These are phyloP conservation scores for Colletes latitarsis DNA, from an alignment of 1,140 invertebrate species.

Conservation along the genomic window DNA sequence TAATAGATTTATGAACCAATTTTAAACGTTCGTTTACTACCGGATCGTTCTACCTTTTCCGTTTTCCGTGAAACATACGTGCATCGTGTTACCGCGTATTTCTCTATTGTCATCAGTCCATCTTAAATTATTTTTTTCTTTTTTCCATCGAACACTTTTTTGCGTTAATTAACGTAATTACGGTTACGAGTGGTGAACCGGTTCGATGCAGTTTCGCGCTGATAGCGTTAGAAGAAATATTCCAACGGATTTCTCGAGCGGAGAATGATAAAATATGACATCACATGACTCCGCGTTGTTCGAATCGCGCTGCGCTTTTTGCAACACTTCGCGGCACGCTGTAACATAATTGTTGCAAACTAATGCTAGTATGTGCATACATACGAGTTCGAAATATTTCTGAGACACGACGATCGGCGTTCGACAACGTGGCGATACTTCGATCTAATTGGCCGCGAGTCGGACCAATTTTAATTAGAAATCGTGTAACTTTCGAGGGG, in stretches of 20 bases:
- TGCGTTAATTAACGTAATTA: constrained; percentile 25
- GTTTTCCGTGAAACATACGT: too few species aligned
- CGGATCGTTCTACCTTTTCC: too few species aligned
- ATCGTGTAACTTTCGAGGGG: constrained; percentile 1
- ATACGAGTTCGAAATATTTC: too few species aligned
- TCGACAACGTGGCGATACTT: constrained; percentile 4
- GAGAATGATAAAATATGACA: constrained; percentile 14
- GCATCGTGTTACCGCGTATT: too few species aligned
- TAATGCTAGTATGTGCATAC: too few species aligned
- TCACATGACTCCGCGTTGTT: constrained; percentile 14
- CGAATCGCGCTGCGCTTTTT: too few species aligned
- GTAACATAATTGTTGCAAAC: not conserved
- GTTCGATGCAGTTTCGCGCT: constrained; percentile 11
- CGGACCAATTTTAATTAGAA: constrained; percentile 15
- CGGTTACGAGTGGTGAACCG: not conserved
- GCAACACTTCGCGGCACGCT: not conserved
- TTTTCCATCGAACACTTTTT: not conserved
- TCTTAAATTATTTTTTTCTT: too few species aligned
- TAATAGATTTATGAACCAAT: too few species aligned
- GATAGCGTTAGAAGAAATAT: constrained; percentile 21
- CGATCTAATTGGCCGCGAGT: constrained; percentile 21
- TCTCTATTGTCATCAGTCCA: too few species aligned
- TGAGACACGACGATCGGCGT: not conserved
- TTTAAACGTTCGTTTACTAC: too few species aligned
- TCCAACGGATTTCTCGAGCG: not conserved